Conservation (phyloP, 1,140 invertebrate species). For the Cecropterus lyciades region DNA sequence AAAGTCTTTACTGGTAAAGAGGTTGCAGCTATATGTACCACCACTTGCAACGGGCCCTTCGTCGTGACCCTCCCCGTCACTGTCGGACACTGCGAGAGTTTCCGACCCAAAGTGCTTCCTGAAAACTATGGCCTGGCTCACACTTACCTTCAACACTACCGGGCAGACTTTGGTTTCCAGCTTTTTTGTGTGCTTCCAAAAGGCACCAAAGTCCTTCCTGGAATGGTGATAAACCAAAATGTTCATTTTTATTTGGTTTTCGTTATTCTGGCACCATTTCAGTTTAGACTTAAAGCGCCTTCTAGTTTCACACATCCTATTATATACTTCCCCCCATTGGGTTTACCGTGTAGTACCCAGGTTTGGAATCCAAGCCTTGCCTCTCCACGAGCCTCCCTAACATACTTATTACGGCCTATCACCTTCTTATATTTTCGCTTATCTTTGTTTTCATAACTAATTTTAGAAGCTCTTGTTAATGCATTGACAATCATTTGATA, state of each 20-base stretch:
- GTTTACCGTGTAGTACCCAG: too few relatives aligned
- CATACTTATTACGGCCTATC: too few relatives aligned
- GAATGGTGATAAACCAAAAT: constrained; percentile 30
- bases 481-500: too few relatives aligned
- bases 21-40: too few relatives aligned
- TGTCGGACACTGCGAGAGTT: not conserved
- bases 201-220: constrained; percentile 19
- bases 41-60: not conserved
- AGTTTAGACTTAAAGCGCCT: constrained; percentile 33
- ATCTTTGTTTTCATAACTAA: too few relatives aligned
- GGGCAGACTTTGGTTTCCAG: constrained; percentile 11
- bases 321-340: not conserved
- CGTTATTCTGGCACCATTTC: constrained; percentile 39
- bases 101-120: constrained; percentile 10
- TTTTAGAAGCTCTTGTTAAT: too few relatives aligned
- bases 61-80: not conserved
- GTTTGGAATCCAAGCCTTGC: too few relatives aligned
- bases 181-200: constrained; percentile 36
- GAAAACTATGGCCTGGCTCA: constrained; percentile 6
- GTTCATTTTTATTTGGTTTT: constrained; percentile 35
- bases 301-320: constrained; percentile 32
- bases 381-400: too few relatives aligned
- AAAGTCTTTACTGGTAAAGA: too few relatives aligned
- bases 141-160: constrained; percentile 3
- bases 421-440: too few relatives aligned